These are phyloP conservation scores for Montipora cactus DNA, from an alignment of 64 coral and sea anemone genomes.

Conservation along the genomic window DNA sequence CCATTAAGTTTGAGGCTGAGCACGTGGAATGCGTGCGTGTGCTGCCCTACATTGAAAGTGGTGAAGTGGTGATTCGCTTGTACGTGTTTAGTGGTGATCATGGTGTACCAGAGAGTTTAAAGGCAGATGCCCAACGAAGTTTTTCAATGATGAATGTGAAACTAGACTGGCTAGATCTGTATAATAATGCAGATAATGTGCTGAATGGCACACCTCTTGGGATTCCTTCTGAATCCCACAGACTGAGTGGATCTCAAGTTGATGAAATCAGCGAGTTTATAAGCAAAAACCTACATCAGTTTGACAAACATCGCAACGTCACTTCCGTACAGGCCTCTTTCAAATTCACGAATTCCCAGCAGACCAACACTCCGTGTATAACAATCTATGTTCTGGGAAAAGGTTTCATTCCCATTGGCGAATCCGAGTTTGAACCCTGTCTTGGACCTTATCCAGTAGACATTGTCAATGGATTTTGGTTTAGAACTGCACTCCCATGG, in stretches of 20 bases:
- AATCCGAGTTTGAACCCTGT: not conserved
- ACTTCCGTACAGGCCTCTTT: conserved; percentile 26
- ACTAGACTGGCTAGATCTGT: not conserved
- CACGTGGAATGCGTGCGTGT: conserved; percentile 21
- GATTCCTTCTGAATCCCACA: not conserved
- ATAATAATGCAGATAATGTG: not conserved
- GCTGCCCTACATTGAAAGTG: conserved; percentile 3
- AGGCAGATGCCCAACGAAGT: not conserved
- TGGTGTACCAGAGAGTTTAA: not conserved
- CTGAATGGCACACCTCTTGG: not conserved
- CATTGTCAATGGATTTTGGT: conserved; percentile 33
- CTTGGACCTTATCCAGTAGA: conserved; percentile 5
- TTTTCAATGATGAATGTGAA: not conserved
- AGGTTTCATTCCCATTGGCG: conserved; percentile 43
- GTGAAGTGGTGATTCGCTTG: not conserved
- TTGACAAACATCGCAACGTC: conserved; percentile 3
- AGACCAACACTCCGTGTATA: not conserved
- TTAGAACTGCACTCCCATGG: not conserved
- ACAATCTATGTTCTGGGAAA: conserved; percentile 42
- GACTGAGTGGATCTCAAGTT: not conserved
- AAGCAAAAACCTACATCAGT: not conserved
- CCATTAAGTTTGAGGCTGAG: conserved; percentile 23
- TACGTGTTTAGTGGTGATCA: not conserved
- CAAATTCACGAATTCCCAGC: conserved; percentile 12
- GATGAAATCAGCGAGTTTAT: not conserved